These are phyloP conservation scores for Chirona hameri DNA, from an alignment of 2,888 invertebrate species.

Conservation along the genomic window DNA sequence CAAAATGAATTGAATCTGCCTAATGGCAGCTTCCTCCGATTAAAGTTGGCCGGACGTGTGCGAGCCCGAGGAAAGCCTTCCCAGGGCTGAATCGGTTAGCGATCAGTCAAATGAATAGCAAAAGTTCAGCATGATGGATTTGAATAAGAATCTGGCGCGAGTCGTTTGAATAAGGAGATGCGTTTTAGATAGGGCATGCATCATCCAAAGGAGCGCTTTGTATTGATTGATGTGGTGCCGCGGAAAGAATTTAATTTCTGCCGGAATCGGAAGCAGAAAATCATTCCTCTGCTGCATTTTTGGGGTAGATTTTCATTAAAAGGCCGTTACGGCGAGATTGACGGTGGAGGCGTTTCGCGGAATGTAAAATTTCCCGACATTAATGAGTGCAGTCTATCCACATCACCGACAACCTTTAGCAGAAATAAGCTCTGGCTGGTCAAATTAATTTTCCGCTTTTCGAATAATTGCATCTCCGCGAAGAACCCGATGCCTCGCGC, in stretches of 20 bases:
- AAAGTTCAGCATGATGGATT: conserved; percentile 23
- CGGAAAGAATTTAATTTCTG: conserved; percentile 26
- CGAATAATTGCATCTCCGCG: too few relatives aligned
- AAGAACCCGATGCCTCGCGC: too few relatives aligned
- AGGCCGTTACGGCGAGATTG: background rate
- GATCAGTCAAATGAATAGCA: conserved; percentile 25
- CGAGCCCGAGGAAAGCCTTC: background rate
- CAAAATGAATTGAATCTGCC: conserved; percentile 25
- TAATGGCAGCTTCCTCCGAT: background rate
- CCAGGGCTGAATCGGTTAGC: background rate
- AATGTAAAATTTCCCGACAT: background rate
- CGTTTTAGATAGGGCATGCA: conserved; percentile 11
- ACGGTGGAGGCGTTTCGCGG: background rate
- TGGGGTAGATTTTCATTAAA: conserved; percentile 1
- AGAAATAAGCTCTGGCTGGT: too few relatives aligned
- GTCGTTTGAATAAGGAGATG: conserved; percentile 9
- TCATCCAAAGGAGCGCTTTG: background rate
- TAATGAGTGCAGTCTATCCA: background rate
- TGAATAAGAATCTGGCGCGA: conserved; percentile 12
- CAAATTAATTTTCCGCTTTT: too few relatives aligned
- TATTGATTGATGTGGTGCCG: conserved; percentile 12
- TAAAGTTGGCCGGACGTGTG: conserved; percentile 1
- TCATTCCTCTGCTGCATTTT: background rate
- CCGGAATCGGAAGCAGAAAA: background rate
- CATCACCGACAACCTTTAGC: background rate